A percentile compares a stretch with the other conserved stretches of the same genome.
Evolutionary conservation across 2,888 invertebrate genomes (phyloP).

Genomic region (Erebia epiphron): DNA sequence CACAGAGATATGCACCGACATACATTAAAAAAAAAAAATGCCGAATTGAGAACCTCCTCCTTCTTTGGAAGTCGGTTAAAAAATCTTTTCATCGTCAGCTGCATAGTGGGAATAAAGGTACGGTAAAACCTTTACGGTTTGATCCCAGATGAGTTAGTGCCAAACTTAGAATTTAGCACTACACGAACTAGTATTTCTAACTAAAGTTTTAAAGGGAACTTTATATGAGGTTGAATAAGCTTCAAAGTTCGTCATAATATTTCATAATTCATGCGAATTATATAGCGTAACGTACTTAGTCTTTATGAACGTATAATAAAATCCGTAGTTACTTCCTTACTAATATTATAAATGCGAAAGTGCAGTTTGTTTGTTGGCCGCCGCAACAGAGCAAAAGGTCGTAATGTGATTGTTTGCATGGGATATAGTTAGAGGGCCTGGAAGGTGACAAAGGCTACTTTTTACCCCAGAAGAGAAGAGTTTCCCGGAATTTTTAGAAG

Average conservation of each 20-base stretch:
- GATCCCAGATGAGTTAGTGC: conserved; percentile 13
- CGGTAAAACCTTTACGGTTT: neutral
- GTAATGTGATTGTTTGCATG: too few species aligned
- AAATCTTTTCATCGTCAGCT: conserved; percentile 1
- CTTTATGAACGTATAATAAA: conserved; percentile 7
- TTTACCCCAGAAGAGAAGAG: too few species aligned
- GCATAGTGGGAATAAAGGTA: neutral
- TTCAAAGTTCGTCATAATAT: conserved; percentile 30
- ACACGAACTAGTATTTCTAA: conserved; percentile 3
- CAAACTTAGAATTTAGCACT: conserved; percentile 10
- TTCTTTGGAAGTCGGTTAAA: too few species aligned
- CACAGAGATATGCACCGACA: too few species aligned
- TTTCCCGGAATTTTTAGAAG: too few species aligned
- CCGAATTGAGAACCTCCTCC: too few species aligned
- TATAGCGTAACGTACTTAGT: neutral
- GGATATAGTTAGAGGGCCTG: too few species aligned
- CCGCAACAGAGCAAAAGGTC: too few species aligned
- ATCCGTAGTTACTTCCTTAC: conserved; percentile 6
- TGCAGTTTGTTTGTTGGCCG: too few species aligned
- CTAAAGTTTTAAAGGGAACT: conserved; percentile 20
- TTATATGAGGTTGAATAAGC: conserved; percentile 23
- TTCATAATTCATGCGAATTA: conserved; percentile 14
- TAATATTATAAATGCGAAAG: neutral
- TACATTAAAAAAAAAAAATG: too few species aligned
- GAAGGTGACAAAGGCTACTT: too few species aligned